These are phyloP conservation scores for Drosophila nannoptera DNA, from an alignment of 1,140 invertebrate species.

Conservation along the genomic window DNA sequence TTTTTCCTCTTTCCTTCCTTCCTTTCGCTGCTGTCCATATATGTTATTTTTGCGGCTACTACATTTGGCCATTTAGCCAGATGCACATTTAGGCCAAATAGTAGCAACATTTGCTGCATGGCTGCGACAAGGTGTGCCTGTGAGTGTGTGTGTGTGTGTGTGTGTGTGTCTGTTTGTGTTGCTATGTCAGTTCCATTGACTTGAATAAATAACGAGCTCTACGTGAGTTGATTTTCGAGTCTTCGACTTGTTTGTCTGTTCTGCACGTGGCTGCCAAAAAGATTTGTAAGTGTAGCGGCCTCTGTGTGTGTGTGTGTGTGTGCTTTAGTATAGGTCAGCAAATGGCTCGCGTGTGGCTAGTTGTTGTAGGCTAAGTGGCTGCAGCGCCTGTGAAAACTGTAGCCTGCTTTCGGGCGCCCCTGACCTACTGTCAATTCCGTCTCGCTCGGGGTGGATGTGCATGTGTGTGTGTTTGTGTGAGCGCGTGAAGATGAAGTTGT, in stretches of 20 bases:
- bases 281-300: conserved; percentile 31
- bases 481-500: conserved; percentile 8
- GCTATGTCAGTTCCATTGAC: conserved; percentile 43
- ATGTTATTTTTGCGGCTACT: conserved; percentile 43
- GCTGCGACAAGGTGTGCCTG: conserved; percentile 9
- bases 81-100: conserved; percentile 64
- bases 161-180: conserved; percentile 19
- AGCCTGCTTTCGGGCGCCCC: conserved; percentile 44
- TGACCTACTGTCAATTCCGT: conserved; percentile 42
- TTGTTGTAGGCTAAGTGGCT: conserved; percentile 23
- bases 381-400: conserved; percentile 18
- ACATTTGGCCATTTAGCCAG: conserved; percentile 49
- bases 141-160: conserved; percentile 21
- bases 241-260: conserved; percentile 38
- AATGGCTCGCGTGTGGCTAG: conserved; percentile 22
- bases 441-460: conserved; percentile 1
- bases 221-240: conserved; percentile 65
- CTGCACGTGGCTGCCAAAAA: conserved; percentile 42
- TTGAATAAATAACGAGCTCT: conserved; percentile 60
- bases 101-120: conserved; percentile 14
- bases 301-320: conserved; percentile 7
- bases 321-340: conserved; percentile 14
- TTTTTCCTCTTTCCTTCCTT: neutral
- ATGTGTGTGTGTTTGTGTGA: conserved; percentile 3
- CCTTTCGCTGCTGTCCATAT: conserved; percentile 24